Conservation (phyloP, 64 coral and sea anemone genomes). For the Montipora foliosa region DNA sequence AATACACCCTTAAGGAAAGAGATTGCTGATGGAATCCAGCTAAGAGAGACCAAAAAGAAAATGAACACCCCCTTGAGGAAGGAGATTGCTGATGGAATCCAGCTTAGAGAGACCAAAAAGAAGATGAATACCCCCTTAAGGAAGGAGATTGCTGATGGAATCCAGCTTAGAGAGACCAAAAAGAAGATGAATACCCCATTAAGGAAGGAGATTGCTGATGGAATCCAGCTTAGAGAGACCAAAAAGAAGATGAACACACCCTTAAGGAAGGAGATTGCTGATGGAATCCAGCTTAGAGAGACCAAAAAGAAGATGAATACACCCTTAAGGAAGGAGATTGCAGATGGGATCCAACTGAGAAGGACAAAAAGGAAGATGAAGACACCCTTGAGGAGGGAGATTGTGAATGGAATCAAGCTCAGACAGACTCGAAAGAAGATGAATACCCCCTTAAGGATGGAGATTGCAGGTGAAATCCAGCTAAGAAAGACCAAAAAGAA, state of each 20-base stretch:
- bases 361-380: constrained; percentile 53
- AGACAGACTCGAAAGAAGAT: constrained; percentile 77
- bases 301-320: constrained; percentile 56
- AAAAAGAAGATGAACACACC: constrained; percentile 70
- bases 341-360: constrained; percentile 36
- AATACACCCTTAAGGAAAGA: constrained; percentile 60
- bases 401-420: constrained; percentile 57
- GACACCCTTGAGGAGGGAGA: constrained; percentile 72
- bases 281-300: constrained; percentile 2
- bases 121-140: constrained; percentile 47
- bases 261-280: constrained; percentile 35
- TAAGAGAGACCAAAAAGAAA: constrained; percentile 23
- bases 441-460: constrained; percentile 69
- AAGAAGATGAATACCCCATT: constrained; percentile 66
- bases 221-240: constrained; percentile 23
- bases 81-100: constrained; percentile 4
- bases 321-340: constrained; percentile 46
- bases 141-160: constrained; percentile 30
- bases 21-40: constrained; percentile 55
- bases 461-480: constrained; percentile 46
- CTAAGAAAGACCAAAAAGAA: constrained; percentile 67
- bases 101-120: constrained; percentile 49
- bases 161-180: constrained; percentile 39
- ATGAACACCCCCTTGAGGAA: neutral
- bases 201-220: constrained; percentile 51